Base-by-base conservation (phyloP, 2,113 vertebrate genomes). In the Donacobius atricapilla region DNA sequence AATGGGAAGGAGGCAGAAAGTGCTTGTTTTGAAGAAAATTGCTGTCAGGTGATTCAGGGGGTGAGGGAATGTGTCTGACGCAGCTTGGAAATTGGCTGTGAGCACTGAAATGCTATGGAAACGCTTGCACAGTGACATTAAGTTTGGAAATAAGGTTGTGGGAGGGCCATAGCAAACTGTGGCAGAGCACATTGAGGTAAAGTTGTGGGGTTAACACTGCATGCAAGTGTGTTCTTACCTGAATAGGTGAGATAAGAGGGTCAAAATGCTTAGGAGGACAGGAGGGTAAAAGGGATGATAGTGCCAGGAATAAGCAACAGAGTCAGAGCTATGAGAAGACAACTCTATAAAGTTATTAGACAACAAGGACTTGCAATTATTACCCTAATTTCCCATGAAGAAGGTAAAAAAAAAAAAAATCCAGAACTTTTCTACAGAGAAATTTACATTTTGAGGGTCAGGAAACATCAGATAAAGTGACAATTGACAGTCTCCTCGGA, bases 1-100 rank as follows among this genome's bases (percentile, higher is more conserved):
- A 71, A 70, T 76, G 40, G 33, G n/a, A 88, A 83, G 50, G 58
- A 77, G 71, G 58, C 57, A 88, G 50, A 94, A 90, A 83, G 54
- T 65, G 35, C 50, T 90, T 88, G 50, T 96, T 95, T 70, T 92
- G 71, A 89, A 80, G 90, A 39, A 72, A 77, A 57, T 90, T 80
- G 40, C 82, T 83, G 71, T 90, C 85, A 88, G 48, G 92, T 96
- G 66, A 83, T 80, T 86, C 85, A 86, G 58, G 11, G 70, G 27
- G 25, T 77, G 70, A 77, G 78, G 47, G 39, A 50, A 51, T 51
- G 18, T 54, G 85, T 80, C 71, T 90, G 63, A 45, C 42, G 40
- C 39, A 83, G 70, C 61, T 77, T 83, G 63, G 71, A 44, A 77
- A 70, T 19, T 24, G 75, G 28, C 58, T 72, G 65, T 78, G 85